Base-by-base conservation (phyloP, 2,888 invertebrate species). In the Drosophila mulleri region DNA sequence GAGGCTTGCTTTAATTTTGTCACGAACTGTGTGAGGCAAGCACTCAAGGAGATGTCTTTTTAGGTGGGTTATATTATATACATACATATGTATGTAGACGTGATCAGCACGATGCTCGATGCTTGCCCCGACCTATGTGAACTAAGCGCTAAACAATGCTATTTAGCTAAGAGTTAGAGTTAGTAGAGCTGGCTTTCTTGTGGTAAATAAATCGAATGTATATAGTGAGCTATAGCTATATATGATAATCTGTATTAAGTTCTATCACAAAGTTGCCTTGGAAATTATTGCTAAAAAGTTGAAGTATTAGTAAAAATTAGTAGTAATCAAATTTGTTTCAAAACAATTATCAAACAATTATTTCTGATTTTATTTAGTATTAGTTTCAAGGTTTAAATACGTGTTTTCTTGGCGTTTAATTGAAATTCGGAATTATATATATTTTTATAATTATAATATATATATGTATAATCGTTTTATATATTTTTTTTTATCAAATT, bases 31-130 rank as follows among this genome's bases (percentile, higher is more conserved):
- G 23, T 16, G 16, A 32, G 53, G n/a, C 53, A 26, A 26, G 53
- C 53, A 26, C 11, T 54, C 53, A 39, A 39, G 39, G 23, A 54
- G 53, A 16, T 53, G n/a, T 37, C 37, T 26, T n/a, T n/a, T n/a
- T 41, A 18, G 29, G 0, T n/a, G n/a, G 11, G 3, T 12, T 37
- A 16, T 20, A 37, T 9, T 37, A 53, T 37, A 23, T 35, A 20
- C 9, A 9, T 32, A n/a, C n/a, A n/a, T n/a, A n/a, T n/a, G n/a
- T n/a, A 32, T 32, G 32, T 8, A 14, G 29, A 52, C 32, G 50
- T 35, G 50, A 50, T 50, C 29, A 50, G 29, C 32, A n/a, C 20
- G 35, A 53, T 23, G 37, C 26, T 4, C 26, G 9, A n/a, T 9
- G 47, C n/a, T 26, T 39, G 23, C 2, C n/a, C 7, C 12, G 39